These are phyloP conservation scores for Zosterops pallidus DNA, from an alignment of 2,113 vertebrate species.

Conservation along the genomic window DNA sequence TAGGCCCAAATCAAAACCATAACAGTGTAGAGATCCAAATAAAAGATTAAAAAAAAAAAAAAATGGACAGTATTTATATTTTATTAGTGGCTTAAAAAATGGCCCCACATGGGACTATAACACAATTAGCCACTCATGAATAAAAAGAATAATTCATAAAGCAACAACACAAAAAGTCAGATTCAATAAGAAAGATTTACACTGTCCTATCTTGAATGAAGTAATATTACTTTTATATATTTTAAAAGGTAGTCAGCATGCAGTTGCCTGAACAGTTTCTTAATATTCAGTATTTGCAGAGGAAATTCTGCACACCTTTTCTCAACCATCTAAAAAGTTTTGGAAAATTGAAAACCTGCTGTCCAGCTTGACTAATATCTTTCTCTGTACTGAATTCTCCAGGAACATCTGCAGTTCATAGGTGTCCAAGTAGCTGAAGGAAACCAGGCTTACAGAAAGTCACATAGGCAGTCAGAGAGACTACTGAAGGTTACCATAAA, in stretches of 20 bases:
- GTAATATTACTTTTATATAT: not conserved
- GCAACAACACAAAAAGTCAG: not conserved
- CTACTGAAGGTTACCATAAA: not conserved
- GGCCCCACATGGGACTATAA: not conserved
- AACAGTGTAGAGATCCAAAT: not conserved
- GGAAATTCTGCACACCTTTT: not conserved
- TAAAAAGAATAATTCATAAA: not conserved
- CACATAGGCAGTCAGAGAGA: not conserved
- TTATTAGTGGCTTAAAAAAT: not conserved
- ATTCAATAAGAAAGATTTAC: not conserved
- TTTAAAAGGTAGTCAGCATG: not conserved
- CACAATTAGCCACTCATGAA: not conserved
- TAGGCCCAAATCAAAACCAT: not conserved
- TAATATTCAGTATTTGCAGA: not conserved
- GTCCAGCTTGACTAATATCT: not conserved
- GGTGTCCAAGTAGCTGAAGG: not conserved
- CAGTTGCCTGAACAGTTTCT: not conserved
- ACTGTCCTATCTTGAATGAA: not conserved
- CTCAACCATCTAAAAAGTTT: not conserved
- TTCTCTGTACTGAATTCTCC: not conserved
- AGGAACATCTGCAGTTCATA: not conserved
- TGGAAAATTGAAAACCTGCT: not conserved
- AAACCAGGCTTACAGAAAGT: not conserved
- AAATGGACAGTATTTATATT: not conserved
- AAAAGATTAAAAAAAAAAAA: not conserved